Base-by-base conservation (phyloP, 2,888 invertebrate genomes). In the Euspilapteryx auroguttella region DNA sequence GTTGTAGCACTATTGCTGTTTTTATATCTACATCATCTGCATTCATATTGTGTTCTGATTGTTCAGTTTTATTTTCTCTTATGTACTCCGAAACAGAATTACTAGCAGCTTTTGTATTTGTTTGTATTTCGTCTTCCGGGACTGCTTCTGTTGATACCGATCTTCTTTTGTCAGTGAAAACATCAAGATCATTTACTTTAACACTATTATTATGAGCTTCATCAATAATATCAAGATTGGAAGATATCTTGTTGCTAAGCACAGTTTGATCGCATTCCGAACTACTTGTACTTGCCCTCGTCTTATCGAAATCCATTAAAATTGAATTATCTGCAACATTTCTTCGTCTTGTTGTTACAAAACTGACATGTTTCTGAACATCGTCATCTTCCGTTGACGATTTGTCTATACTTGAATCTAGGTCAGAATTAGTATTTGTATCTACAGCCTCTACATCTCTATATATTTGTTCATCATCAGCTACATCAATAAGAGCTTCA, bases 1-100 rank as follows among this genome's bases (percentile, higher is more conserved):
- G 80, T 38, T 79, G 80, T 2, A 86, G 49, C 8, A 76, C 56
- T 37, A 82, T 61, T 2, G 39, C 44, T 26, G 49, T 50, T 40
- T 56, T 63, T 12, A 32, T n/a, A 14, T 54, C 53, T 9, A 15
- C 22, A 12, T 8, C 11, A 12, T 28, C 28, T 23, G 23, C 8
- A 8, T 23, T 22, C 2, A 15, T 11, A 6, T 14, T 23, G n/a
- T n/a, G n/a, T 11, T 15, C 11, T 17, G 14, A 2, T 12, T 12
- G 8, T 14, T 8, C 14, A 24, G 12, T 23, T 13, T 21, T 12
- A 7, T 10, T n/a, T 7, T 5, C 8, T n/a, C n/a, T n/a, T n/a
- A n/a, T n/a, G n/a, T n/a, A n/a, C n/a, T n/a, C n/a, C 5, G 17
- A 17, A 17, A 5, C 8, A 8, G 17, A 17, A 17, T 5, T 17